Evolutionary conservation across 2,888 invertebrate genomes (phyloP), one percentile per base, ranked within the genome.

Genomic region (Choristoneura rosaceana): DNA sequence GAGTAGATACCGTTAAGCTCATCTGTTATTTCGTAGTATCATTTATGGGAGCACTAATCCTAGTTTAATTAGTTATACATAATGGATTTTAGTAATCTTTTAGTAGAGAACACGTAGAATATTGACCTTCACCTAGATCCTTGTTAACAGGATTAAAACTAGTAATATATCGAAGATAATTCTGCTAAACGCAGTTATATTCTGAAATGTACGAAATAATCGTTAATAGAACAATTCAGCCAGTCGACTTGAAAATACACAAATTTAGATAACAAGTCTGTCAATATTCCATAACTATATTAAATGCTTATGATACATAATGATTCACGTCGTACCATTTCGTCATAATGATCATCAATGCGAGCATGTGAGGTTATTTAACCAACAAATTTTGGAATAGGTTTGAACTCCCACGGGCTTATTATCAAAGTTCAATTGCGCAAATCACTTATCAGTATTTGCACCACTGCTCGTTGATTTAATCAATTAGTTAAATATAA

Each of bases 401-500:
- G 25, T 55, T 55, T 12, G 12, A 55, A 25, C 55, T 25, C 55
- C 62, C 45, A 45, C 62, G 45, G 43, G 50, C 33, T 64, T 50
- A 63, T 62, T 55, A 43, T 63, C 62, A 59, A 41, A 67, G 38
- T 63, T 58, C 41, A 60, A 68, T 68, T 67, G 62, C 47, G 52
- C 62, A 63, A 71, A 71, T 71, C 61, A 47, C 67, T 41, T 63
- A 60, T 64, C 50, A 45, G 43, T 64, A 50, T 73, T 73, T 60
- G 69, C 73, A 47, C 43, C 59, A 73, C 41, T 69, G 63, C 67
- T 68, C 62, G 64, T 34, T 69, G 59, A 59, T 69, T 73, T 69
- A 73, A 69, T 73, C 64, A 68, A 64, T 73, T 73, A 73, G 67
- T 63, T 50, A 68, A 71, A 69, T 69, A 64, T 63, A 63, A 60